phyloP scores from a whole-genome alignment of 2,113 vertebrate species.

The Thalassoma bifasciatum region DNA sequence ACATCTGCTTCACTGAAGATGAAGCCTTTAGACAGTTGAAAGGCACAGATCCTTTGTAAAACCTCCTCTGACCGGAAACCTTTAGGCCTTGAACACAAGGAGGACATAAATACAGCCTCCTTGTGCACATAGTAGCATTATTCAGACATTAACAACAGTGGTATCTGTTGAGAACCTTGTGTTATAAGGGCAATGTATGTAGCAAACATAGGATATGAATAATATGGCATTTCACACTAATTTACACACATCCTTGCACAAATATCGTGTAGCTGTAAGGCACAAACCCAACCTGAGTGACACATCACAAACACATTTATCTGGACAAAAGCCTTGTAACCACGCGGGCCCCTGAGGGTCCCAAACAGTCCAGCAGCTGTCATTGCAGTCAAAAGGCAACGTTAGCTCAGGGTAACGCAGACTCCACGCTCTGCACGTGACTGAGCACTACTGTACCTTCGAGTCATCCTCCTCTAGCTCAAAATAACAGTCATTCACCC shows the following conservation, averaged over 20 bases:
- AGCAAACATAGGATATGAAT: conserved; percentile 35
- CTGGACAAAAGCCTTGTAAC: conserved; percentile 54
- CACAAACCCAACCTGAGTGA: conserved; percentile 60
- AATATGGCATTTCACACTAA: conserved; percentile 52
- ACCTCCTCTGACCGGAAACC: conserved; percentile 56
- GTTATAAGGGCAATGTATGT: conserved; percentile 21
- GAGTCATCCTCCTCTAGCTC: conserved; percentile 49
- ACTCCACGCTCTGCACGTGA: conserved; percentile 68
- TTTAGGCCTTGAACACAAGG: conserved; percentile 18
- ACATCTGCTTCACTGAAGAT: conserved; percentile 51
- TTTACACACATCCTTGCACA: conserved; percentile 65
- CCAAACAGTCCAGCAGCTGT: conserved; percentile 79
- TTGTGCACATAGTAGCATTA: conserved; percentile 36
- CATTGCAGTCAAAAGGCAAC: conserved; percentile 79
- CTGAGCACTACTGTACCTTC: conserved; percentile 56
- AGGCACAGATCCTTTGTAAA: conserved; percentile 57
- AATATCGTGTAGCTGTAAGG: conserved; percentile 48
- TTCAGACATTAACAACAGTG: conserved; percentile 33
- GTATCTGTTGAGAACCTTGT: conserved; percentile 18
- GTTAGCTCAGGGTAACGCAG: conserved; percentile 70
- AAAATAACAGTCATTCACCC: conserved; percentile 45
- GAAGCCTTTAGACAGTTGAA: conserved; percentile 57
- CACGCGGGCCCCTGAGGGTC: conserved; percentile 57
- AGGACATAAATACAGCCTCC: conserved; percentile 33
- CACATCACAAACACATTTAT: conserved; percentile 64